Percentiles rank a stretch among this genome's conserved stretches.
Evolutionary conservation across 64 coral and sea anemone species (phyloP).

Genomic region (Catalaphyllia jardinei): DNA sequence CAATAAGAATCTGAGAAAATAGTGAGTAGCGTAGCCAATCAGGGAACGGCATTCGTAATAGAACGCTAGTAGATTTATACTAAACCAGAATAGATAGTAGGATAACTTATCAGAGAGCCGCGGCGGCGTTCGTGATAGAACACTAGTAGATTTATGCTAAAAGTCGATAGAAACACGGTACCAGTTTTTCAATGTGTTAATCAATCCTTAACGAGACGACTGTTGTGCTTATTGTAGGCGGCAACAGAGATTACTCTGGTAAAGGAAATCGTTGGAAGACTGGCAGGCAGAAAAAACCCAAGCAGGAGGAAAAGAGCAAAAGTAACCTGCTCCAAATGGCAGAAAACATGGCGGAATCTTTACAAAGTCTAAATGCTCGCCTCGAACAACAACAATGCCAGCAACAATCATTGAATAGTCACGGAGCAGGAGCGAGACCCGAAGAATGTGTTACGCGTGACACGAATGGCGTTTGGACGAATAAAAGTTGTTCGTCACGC

Average conservation of each 20-base stretch:
- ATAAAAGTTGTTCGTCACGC: background rate
- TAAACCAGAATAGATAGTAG: no score
- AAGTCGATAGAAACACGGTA: no score
- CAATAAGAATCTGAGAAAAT: no score
- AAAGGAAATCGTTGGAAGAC: background rate
- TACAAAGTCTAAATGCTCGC: background rate
- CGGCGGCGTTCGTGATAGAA: no score
- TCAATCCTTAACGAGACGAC: no score
- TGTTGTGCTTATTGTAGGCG: background rate
- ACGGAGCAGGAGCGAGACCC: background rate
- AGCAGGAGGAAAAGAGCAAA: background rate
- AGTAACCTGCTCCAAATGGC: background rate
- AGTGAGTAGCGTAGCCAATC: no score
- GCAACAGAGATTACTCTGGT: background rate
- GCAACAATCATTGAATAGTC: background rate
- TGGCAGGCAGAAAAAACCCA: background rate
- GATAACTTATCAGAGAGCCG: no score
- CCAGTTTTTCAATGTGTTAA: no score
- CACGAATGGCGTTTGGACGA: background rate
- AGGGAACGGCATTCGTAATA: no score
- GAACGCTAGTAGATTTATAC: no score
- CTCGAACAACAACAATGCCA: conserved; percentile 24
- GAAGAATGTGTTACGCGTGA: conserved; percentile 9
- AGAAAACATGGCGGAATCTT: background rate
- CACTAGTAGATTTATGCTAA: no score